Conservation (phyloP, 2,113 vertebrate species). For the Semnopithecus entellus region DNA sequence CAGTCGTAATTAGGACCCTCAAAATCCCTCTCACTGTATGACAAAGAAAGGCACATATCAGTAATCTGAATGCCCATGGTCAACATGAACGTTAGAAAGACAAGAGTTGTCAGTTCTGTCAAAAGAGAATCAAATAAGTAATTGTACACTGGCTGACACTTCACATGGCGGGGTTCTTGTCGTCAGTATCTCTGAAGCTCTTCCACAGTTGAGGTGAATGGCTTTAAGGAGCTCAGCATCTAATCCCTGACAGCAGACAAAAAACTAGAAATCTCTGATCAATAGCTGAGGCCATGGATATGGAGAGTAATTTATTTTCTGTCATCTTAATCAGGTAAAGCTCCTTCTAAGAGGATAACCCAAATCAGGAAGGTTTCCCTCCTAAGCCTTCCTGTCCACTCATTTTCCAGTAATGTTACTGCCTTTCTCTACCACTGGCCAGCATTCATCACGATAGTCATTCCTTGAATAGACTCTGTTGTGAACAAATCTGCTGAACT, state of each 20-base stretch:
- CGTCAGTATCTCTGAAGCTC: background rate
- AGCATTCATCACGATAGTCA: background rate
- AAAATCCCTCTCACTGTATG: background rate
- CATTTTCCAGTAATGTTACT: background rate
- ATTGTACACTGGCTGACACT: background rate
- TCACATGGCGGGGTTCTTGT: too few species aligned
- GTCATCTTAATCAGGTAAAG: background rate
- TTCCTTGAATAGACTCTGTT: background rate
- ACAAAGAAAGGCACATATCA: background rate
- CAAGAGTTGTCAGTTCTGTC: background rate
- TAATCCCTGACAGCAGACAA: background rate
- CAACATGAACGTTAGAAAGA: background rate
- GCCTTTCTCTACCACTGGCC: background rate
- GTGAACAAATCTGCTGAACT: background rate
- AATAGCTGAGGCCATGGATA: background rate
- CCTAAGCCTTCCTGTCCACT: background rate
- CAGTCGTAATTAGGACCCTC: background rate
- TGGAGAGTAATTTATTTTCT: background rate
- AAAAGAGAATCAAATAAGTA: background rate
- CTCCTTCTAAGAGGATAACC: background rate
- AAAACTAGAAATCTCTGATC: background rate
- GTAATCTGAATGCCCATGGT: background rate
- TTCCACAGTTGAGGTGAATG: background rate
- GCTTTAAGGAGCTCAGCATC: background rate
- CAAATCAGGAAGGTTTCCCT: background rate